Base-by-base conservation (phyloP, 1,140 invertebrate species). In the Hyles euphorbiae region DNA sequence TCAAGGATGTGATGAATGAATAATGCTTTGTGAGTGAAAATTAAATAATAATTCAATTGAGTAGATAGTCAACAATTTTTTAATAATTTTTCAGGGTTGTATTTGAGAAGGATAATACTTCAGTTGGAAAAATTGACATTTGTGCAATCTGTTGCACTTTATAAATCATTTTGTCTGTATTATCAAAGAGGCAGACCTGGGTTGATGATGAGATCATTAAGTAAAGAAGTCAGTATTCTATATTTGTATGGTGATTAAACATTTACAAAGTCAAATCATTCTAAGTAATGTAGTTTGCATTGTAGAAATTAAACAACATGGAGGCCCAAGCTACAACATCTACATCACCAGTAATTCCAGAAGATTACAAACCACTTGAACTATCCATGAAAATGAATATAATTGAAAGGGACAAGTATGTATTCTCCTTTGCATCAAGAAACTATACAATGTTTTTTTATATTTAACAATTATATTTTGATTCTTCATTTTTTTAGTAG, bases 111-210 rank as follows among this genome's bases (percentile, higher is more conserved):
- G 72, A 94, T 96, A 75, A 91, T 94, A 56, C 85, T 97, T 2
- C 92, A 94, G 56, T 93, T 97, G 81, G 94, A 97, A 70, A 96
- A 94, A 78, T 84, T 97, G 46, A 92, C 93, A 33, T 97, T 97
- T 86, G 93, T 93, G 36, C 94, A 96, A 90, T 91, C 96, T 33
- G 92, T 93, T 54, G 87, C 89, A 34, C 87, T 95, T 45, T 94
- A 93, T 75, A 91, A 93, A 67, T 91, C 92, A 64, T 93, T 94
- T 62, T 91, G 91, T 70, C 76, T 83, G 3, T 94, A 94, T 65
- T 93, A 93, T 76, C 89, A 92, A 65, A 89, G 85, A 73, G 90
- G 90, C 22, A 76, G 84, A 70, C 84, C 84, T 36, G 85, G 88
- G 4, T 70, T 86, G 10, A 86, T 88, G 75, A 87, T 88, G 72